Base-by-base conservation (phyloP, 1,140 invertebrate species). In the Maniola jurtina region DNA sequence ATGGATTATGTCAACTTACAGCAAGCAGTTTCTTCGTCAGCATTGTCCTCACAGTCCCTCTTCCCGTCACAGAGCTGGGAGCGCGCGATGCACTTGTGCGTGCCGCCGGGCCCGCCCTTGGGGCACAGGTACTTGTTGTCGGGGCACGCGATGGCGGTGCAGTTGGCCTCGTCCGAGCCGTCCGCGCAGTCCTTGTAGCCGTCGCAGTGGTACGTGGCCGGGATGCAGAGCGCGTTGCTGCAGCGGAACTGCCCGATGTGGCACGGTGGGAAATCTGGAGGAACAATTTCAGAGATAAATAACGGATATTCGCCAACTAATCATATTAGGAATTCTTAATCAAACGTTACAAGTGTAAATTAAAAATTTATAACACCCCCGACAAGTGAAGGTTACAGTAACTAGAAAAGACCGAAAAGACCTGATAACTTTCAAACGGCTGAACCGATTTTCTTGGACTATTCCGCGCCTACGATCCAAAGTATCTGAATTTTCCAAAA, bases 91-190 rank as follows among this genome's bases (percentile, higher is more conserved):
- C 98, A 99, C 71, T 96, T 95, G 63, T 96, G 95, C 5, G 92
- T 92, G 6, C 94, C 95, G 11, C 93, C 93, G 0, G 91, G 85
- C 0, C 92, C 93, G 16, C 96, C 94, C 80, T 95, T 93, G 0
- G 97, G 96, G 83, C 98, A 99, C 11, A 97, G 93, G 90, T 97
- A 99, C 91, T 98, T 98, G 75, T 97, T 95, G 66, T 96, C 96
- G 9, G 97, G 96, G 91, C 98, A 99, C 13, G 95, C 94, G 54
- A 97, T 96, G 15, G 95, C 93, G 10, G 95, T 96, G 87, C 98
- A 99, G 88, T 97, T 97, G 57, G 94, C 93, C 85, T 99, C 98
- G 83, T 99, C 98, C 8, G 94, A 95, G 35, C 95, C 95, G 77
- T 98, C 98, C 0, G 93, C 92, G 84, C 97, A 98, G 81, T 98